Percentiles rank a stretch among this genome's conserved stretches.
These are phyloP conservation scores for Musca vetustissima DNA, from an alignment of 1,140 invertebrate genomes.

Conservation along the genomic window DNA sequence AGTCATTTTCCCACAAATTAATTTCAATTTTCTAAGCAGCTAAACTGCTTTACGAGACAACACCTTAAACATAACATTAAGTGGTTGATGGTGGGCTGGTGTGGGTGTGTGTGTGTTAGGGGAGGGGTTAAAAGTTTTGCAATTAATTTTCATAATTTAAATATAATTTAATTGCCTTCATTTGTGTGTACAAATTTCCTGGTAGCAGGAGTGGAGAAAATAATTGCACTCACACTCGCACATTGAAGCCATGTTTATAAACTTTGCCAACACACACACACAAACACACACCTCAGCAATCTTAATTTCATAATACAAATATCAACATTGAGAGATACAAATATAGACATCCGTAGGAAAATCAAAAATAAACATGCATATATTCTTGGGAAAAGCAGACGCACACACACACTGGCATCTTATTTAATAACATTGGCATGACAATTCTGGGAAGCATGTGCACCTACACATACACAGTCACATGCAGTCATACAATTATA, in stretches of 20 bases:
- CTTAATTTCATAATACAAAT: slow-evolving; percentile 17
- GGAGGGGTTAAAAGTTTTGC: slow-evolving; percentile 11
- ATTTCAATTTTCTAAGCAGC: no score
- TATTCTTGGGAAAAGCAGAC: background rate
- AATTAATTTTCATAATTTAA: slow-evolving; percentile 22
- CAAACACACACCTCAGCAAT: slow-evolving; percentile 6
- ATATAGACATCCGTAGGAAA: background rate
- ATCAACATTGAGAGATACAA: background rate
- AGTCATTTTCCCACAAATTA: no score
- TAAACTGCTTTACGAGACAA: no score
- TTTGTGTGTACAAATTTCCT: slow-evolving; percentile 1
- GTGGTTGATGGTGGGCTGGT: no score
- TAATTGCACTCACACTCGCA: background rate
- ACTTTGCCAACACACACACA: no score
- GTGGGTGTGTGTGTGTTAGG: no score
- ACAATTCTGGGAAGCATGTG: background rate
- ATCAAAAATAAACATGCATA: background rate
- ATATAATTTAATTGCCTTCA: slow-evolving; percentile 19
- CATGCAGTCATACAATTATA: background rate
- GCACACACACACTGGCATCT: background rate
- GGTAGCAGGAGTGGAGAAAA: background rate
- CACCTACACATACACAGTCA: background rate
- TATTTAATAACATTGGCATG: slow-evolving; percentile 11
- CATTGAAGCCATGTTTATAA: background rate
- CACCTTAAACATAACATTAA: no score